These are phyloP conservation scores for Drosophila takahashii DNA, from an alignment of 1,140 invertebrate genomes.

Conservation along the genomic window DNA sequence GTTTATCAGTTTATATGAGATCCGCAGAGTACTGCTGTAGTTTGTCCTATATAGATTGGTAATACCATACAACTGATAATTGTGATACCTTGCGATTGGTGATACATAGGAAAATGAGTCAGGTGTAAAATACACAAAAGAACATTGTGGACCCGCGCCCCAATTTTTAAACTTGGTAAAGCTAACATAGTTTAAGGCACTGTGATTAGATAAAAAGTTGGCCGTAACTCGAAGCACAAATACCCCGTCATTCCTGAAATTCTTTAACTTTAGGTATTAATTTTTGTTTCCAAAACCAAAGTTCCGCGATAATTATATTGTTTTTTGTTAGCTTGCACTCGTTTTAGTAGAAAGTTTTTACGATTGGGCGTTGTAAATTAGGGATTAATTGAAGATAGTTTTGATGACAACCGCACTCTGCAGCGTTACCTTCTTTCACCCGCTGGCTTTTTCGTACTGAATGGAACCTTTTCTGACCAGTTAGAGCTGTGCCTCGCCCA, in stretches of 20 bases:
- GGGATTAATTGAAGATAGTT: conserved; percentile 1
- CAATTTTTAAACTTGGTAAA: conserved; percentile 26
- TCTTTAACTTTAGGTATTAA: neutral
- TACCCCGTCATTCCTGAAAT: neutral
- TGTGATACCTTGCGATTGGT: conserved; percentile 24
- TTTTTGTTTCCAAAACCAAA: neutral
- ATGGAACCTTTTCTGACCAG: conserved; percentile 17
- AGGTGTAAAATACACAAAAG: conserved; percentile 35
- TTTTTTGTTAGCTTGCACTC: neutral
- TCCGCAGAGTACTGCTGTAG: conserved; percentile 53
- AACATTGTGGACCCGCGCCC: conserved; percentile 11
- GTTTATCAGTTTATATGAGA: conserved; percentile 66
- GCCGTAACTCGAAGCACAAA: conserved; percentile 4
- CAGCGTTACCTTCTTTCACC: conserved; percentile 65
- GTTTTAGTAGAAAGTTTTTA: neutral
- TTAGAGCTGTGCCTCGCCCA: conserved; percentile 55
- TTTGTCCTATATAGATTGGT: conserved; percentile 26
- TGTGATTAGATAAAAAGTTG: conserved; percentile 62
- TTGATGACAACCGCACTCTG: neutral
- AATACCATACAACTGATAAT: conserved; percentile 22
- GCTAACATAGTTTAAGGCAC: conserved; percentile 48
- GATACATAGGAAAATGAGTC: conserved; percentile 46
- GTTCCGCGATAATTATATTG: neutral
- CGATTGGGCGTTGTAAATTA: neutral
- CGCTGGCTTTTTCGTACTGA: conserved; percentile 68